These are phyloP conservation scores for Volucella inflata DNA, from an alignment of 2,888 invertebrate species.

Conservation along the genomic window DNA sequence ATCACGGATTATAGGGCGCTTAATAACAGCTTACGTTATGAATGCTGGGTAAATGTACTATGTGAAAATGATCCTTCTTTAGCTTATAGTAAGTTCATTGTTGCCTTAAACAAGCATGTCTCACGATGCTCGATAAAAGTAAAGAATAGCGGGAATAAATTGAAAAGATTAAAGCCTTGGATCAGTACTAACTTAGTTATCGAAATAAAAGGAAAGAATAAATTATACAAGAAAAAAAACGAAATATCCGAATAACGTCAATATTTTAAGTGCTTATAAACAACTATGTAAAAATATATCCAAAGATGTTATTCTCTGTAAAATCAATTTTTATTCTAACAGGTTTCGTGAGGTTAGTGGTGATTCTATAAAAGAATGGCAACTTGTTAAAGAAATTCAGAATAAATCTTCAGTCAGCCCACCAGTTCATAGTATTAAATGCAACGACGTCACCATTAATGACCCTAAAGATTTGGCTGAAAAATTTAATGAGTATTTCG, in stretches of 20 bases:
- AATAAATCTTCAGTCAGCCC: no score
- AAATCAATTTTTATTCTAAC: not conserved
- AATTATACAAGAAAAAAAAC: not conserved
- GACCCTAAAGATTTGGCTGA: no score
- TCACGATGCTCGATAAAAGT: not conserved
- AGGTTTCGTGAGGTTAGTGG: not conserved
- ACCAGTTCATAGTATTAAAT: no score
- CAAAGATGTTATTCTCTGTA: not conserved
- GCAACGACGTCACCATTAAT: no score
- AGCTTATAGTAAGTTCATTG: no score
- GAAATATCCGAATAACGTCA: not conserved
- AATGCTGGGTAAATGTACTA: no score
- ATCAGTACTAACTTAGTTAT: not conserved
- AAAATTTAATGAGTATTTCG: not conserved
- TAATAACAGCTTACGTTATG: no score
- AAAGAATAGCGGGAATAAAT: not conserved
- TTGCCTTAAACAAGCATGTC: no score
- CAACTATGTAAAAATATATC: not conserved
- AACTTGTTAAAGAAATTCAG: no score
- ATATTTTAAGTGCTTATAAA: not conserved
- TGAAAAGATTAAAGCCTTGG: conserved; percentile 1
- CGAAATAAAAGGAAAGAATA: not conserved
- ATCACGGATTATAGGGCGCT: no score
- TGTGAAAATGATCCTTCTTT: no score
- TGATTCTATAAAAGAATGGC: no score